These are phyloP conservation scores for Poecilia latipinna DNA, from an alignment of 2,113 vertebrate genomes.

Conservation along the genomic window DNA sequence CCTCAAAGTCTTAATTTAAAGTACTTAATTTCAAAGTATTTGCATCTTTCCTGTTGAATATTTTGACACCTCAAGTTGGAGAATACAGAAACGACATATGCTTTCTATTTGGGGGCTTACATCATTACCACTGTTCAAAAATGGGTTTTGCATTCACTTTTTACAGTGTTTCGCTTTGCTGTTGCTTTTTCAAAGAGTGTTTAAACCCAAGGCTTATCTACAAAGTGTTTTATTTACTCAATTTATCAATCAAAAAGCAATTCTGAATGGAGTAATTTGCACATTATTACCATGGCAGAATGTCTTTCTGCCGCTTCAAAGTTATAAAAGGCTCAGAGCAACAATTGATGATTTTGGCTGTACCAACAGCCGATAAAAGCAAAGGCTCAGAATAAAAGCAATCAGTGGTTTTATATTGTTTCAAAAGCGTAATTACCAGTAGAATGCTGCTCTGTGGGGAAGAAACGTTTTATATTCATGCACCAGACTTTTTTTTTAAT, in stretches of 20 bases:
- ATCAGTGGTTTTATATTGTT: slow-evolving; percentile 59
- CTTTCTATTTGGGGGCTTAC: slow-evolving; percentile 59
- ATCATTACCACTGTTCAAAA: slow-evolving; percentile 52
- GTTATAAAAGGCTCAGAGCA: slow-evolving; percentile 63
- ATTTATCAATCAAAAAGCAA: slow-evolving; percentile 69
- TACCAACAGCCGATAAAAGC: slow-evolving; percentile 57
- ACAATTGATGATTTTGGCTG: slow-evolving; percentile 60
- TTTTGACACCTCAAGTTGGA: slow-evolving; percentile 36
- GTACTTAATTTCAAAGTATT: slow-evolving; percentile 34
- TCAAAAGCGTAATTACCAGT: slow-evolving; percentile 61
- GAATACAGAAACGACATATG: slow-evolving; percentile 29
- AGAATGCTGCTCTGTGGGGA: slow-evolving; percentile 32
- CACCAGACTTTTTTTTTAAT: slow-evolving; percentile 1
- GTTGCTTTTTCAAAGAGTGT: slow-evolving; percentile 55
- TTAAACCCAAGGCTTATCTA: slow-evolving; percentile 66
- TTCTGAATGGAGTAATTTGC: slow-evolving; percentile 64
- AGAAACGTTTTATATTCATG: slow-evolving; percentile 23
- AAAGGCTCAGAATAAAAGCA: slow-evolving; percentile 63
- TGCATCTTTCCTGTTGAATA: slow-evolving; percentile 14
- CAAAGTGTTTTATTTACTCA: slow-evolving; percentile 72
- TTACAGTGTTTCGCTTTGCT: slow-evolving; percentile 43
- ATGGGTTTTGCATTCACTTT: slow-evolving; percentile 52
- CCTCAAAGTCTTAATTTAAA: slow-evolving; percentile 15
- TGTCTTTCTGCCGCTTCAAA: slow-evolving; percentile 59
- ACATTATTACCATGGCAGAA: slow-evolving; percentile 68